phyloP scores from a whole-genome alignment of 2,797 vertebrate species.

The Microctenopoma steveboyesi region DNA sequence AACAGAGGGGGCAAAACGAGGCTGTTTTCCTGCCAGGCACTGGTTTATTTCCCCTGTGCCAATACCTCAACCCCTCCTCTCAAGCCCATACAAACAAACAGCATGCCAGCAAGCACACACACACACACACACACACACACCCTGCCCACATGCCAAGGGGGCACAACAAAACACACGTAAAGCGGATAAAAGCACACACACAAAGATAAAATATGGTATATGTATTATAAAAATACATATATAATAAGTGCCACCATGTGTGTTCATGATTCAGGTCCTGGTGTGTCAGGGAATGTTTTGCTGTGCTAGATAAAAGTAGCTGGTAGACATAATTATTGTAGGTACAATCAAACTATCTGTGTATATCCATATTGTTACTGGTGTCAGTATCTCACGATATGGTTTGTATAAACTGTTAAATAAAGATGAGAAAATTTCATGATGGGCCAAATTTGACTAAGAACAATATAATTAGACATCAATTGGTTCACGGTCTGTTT shows the following conservation, averaged over 20 bases:
- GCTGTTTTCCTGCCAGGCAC: constrained; percentile 67
- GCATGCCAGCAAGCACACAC: constrained; percentile 32
- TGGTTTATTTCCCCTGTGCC: constrained; percentile 74
- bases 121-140: constrained; percentile 8
- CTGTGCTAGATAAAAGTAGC: constrained; percentile 12
- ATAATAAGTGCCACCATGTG: constrained; percentile 10
- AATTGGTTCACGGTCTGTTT: neutral
- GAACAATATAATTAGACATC: neutral
- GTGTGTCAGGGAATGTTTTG: neutral
- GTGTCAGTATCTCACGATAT: neutral
- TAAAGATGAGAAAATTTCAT: neutral
- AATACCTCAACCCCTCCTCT: constrained; percentile 25
- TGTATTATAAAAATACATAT: constrained; percentile 6
- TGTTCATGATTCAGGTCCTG: constrained; percentile 15
- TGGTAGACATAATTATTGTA: neutral
- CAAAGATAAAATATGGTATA: constrained; percentile 1
- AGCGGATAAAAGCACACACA: constrained; percentile 36
- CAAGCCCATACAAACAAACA: constrained; percentile 71
- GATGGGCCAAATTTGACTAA: neutral
- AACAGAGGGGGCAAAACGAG: constrained; percentile 54
- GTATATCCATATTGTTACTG: neutral
- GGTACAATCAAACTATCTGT: neutral
- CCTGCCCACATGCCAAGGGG: constrained; percentile 51
- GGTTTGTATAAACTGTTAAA: neutral
- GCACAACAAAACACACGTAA: constrained; percentile 63